Percentiles rank a stretch among this genome's conserved stretches.
Evolutionary conservation across 2,113 vertebrate genomes (phyloP).

Genomic region (Clarias batrachus): DNA sequence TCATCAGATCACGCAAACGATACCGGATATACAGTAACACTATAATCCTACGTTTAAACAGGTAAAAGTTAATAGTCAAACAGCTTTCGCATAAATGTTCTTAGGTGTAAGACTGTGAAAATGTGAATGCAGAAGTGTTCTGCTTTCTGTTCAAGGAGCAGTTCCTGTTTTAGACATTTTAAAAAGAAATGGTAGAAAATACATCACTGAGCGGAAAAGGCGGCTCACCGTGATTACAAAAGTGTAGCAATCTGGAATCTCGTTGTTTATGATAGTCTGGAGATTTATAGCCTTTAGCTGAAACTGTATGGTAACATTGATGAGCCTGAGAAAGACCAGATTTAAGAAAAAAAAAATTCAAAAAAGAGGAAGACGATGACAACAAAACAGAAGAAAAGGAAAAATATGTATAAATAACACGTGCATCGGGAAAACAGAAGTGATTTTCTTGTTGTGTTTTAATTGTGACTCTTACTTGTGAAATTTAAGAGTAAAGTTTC

Average conservation of each 20-base stretch:
- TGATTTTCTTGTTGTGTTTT: not conserved
- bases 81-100: not conserved
- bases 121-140: not conserved
- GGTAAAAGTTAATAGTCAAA: not conserved
- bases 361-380: not conserved
- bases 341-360: not conserved
- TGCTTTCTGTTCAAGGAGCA: not conserved
- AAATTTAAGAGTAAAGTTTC: constrained; percentile 91
- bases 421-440: not conserved
- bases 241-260: constrained; percentile 95
- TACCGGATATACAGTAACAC: not conserved
- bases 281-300: constrained; percentile 94
- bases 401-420: not conserved
- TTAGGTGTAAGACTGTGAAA: not conserved
- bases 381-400: not conserved
- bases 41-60: not conserved
- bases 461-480: constrained; percentile 79
- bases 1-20: not conserved
- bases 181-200: not conserved
- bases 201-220: not conserved
- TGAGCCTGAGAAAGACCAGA: constrained; percentile 69
- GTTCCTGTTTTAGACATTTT: not conserved
- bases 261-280: constrained; percentile 92
- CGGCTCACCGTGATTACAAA: constrained; percentile 83
- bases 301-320: constrained; percentile 90